Conservation (phyloP, 2,888 invertebrate species). For the Oscheius sp. region DNA sequence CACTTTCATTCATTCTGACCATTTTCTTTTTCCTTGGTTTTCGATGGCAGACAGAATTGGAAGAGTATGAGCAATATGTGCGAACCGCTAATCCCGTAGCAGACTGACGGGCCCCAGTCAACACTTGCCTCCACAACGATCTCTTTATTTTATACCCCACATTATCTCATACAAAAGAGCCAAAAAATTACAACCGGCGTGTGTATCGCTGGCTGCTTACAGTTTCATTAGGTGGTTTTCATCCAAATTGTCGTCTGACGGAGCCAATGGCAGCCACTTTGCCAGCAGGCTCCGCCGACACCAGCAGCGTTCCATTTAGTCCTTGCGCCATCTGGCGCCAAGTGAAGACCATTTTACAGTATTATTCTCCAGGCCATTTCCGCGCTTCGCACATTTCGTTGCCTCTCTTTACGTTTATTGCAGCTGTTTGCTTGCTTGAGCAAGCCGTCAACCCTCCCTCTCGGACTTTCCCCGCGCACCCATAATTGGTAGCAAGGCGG, state of each 20-base stretch:
- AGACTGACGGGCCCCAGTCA: conserved; percentile 35
- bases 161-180: background rate
- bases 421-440: conserved; percentile 35
- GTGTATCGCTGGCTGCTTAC: conserved; percentile 11
- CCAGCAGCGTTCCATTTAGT: conserved; percentile 21
- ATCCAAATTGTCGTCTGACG: conserved; percentile 19
- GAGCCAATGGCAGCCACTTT: conserved; percentile 33
- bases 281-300: conserved; percentile 1
- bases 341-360: background rate
- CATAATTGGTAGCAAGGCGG: conserved; percentile 39
- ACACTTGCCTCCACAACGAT: conserved; percentile 28
- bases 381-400: background rate
- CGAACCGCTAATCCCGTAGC: conserved; percentile 40
- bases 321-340: background rate
- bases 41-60: conserved; percentile 13
- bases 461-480: conserved; percentile 35
- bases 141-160: conserved; percentile 11
- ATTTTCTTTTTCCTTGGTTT: conserved; percentile 4
- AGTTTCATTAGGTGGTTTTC: conserved; percentile 29
- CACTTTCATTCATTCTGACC: conserved; percentile 18
- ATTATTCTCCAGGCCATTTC: background rate
- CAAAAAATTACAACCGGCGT: background rate
- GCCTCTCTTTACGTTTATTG: conserved; percentile 5
- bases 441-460: conserved; percentile 30
- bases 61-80: conserved; percentile 37